These are phyloP conservation scores for Helogale parvula DNA, from an alignment of 2,113 vertebrate species.

Conservation along the genomic window DNA sequence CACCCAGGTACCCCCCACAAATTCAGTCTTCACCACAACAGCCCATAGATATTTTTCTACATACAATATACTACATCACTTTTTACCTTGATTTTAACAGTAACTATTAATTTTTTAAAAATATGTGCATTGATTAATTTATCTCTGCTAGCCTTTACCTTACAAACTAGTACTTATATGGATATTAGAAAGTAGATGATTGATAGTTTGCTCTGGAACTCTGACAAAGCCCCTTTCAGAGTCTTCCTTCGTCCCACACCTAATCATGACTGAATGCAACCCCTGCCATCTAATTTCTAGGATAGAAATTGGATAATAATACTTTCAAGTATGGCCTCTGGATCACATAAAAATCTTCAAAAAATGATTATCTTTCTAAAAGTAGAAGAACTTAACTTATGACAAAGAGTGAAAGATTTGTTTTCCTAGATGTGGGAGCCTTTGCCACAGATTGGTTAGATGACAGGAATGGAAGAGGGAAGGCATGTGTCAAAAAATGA, in stretches of 20 bases:
- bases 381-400: background rate
- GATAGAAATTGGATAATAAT: background rate
- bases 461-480: background rate
- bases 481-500: background rate
- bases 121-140: background rate
- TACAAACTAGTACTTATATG: background rate
- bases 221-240: background rate
- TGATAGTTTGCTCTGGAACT: background rate
- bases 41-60: background rate
- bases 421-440: background rate
- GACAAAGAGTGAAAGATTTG: background rate
- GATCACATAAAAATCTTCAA: background rate
- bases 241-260: background rate
- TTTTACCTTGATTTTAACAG: background rate
- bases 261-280: background rate
- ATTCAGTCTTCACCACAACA: background rate
- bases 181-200: background rate
- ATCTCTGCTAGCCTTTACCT: background rate
- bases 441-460: background rate
- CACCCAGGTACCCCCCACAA: background rate
- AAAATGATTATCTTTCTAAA: slow-evolving; percentile 2
- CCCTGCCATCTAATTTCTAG: background rate
- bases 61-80: background rate
- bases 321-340: background rate
- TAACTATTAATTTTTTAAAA: background rate